Base-by-base conservation (phyloP, 2,113 vertebrate species). In the Lagenorhynchus albirostris region DNA sequence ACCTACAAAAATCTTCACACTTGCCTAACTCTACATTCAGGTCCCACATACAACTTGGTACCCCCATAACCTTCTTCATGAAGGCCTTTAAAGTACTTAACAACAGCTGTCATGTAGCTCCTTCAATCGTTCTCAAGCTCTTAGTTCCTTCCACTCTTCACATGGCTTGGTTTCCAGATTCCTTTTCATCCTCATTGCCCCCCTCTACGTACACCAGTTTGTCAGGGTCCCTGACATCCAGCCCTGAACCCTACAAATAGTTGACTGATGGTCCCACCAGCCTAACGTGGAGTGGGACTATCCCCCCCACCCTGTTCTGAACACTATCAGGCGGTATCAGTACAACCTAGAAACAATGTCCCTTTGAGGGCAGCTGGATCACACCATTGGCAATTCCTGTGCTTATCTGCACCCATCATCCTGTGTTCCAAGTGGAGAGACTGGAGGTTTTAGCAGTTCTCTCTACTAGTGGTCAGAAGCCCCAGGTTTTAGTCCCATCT, bases 261-360 rank as follows among this genome's bases (percentile, higher is more conserved):
- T 50, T 81, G 65, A 47, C 17, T 4, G 21, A 38, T 11, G 58
- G 33, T 50, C 71, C 53, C 33, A 0, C 8, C 12, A 58, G 41
- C 31, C 73, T 63, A 36, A 8, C 8, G 4, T 9, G 60, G 13
- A 23, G 13, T 8, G 25, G n/a, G 36, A 36, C 55, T 44, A 5
- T 71, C 21, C 6, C n/a, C 12, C 29, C 13, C 1, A 41, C 12
- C 29, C 26, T 74, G 26, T 86, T 82, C 38, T 71, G 62, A 76
- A 65, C 4, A 15, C 76, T 17, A 4, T 23, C 3, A n/a, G 3
- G 31, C 21, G 15, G 62, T 62, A 53, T 8, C 0, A 0, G 11
- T 31, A 23, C 13, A 36, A 17, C 21, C 38, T 53, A 41, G 36
- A 76, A 55, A 38, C 89, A 26, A 6, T 58, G 44, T 80, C 70